A percentile compares a stretch with the other conserved stretches of the same genome.
Conservation (phyloP, 1,140 invertebrate genomes). For the Drosophila insularis region DNA sequence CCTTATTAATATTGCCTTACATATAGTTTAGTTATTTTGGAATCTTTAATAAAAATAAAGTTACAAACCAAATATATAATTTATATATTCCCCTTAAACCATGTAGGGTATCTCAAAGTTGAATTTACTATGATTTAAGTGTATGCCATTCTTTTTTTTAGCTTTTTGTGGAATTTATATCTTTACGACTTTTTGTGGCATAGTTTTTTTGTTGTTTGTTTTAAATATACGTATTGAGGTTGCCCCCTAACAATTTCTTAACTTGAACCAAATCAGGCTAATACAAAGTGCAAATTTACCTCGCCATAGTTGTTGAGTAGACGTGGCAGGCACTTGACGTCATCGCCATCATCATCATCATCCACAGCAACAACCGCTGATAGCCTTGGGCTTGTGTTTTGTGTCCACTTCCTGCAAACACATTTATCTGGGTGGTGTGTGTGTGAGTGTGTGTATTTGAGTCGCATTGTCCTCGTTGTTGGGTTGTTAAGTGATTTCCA, state of each 20-base stretch:
- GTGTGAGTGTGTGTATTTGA: neutral
- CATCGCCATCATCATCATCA: conserved; percentile 3
- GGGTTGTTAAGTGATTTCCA: conserved; percentile 70
- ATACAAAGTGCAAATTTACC: conserved; percentile 63
- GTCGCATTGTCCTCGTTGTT: conserved; percentile 33
- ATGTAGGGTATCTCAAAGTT: too few species aligned
- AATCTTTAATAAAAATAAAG: too few species aligned
- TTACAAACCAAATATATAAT: too few species aligned
- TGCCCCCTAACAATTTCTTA: neutral
- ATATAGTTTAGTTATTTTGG: too few species aligned
- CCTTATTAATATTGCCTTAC: too few species aligned
- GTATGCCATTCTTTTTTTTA: too few species aligned
- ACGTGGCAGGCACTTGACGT: conserved; percentile 19
- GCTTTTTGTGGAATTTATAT: neutral
- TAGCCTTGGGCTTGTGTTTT: conserved; percentile 47
- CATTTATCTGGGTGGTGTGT: conserved; percentile 16
- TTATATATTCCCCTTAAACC: too few species aligned
- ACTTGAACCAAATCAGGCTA: conserved; percentile 34
- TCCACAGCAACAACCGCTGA: conserved; percentile 6
- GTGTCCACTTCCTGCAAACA: conserved; percentile 43
- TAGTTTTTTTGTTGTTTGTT: conserved; percentile 11
- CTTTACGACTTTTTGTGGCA: neutral
- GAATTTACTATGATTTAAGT: too few species aligned
- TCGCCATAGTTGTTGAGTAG: conserved; percentile 38
- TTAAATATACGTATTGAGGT: neutral